Base-by-base conservation (phyloP, 2,888 invertebrate genomes). In the Podotricha telesiphe region DNA sequence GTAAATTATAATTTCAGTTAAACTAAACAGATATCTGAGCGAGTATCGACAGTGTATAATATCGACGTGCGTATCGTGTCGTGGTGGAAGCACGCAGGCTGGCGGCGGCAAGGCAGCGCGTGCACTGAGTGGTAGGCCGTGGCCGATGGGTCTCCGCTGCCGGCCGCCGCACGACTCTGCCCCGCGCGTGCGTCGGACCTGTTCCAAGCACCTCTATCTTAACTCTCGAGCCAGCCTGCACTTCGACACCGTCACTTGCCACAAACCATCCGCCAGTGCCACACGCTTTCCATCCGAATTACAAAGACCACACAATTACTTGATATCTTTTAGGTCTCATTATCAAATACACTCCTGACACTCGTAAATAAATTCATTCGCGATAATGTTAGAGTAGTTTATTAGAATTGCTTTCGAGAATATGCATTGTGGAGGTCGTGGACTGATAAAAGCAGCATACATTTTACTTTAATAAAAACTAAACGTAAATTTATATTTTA, bases 31-130 rank as follows among this genome's bases (percentile, higher is more conserved):
- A 11, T 13, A 4, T 34, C 62, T 20, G 45, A 53, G 42, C 50
- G 42, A 55, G 47, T 67, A 68, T 68, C 70, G 70, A 64, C 79
- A 74, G 76, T 78, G 78, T 48, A 63, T 71, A 28, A 28, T 28
- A 73, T 72, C 74, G 74, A 74, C 74, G 80, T 73, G 74, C 74
- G 80, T 73, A 78, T 74, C 73, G 74, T 77, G 73, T 48, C 74
- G 77, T 77, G 79, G 76, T 76, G 72, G 81, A 79, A 80, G 78
- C 82, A 80, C 83, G 86, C 88, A 86, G 82, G 86, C 82, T 86
- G 82, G 82, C 87, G 85, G 85, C 87, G 83, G 87, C 87, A 78
- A 85, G 86, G 88, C 90, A 83, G 86, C 90, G 89, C 89, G 88
- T 84, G 87, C 86, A 91, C 91, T 91, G 91, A 90, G 84, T 78